Base-by-base conservation (phyloP, 92 coral and sea anemone species). In the Scolanthus callimorphus region DNA sequence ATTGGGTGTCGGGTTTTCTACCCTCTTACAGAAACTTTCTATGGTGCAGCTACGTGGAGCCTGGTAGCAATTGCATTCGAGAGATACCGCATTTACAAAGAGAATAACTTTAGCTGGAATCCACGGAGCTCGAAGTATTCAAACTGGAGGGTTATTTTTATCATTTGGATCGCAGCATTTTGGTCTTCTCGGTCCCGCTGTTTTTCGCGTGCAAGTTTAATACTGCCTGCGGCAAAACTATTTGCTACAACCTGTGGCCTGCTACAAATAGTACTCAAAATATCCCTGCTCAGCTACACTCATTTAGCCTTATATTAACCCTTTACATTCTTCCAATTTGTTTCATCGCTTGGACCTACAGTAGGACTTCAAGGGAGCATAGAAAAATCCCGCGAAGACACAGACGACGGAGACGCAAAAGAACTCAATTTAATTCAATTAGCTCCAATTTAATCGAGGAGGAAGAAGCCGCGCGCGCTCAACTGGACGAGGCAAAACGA, bases 121-220 rank as follows among this genome's bases (percentile, higher is more conserved):
- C 49, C 39, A 21, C 38, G 74, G 15, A 51, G 51, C 17, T 26
- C 51, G 34, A 59, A 59, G 3, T 51, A 41, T 1, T 4, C 4
- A 20, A 20, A 20, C 17, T 27, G 43, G 15, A 39, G 74, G 1
- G 31, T 57, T 54, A 34, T 67, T 4, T 20, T 55, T 28, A 48
- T 55, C 22, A 9, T 67, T 3, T 67, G 74, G 74, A 39, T 67
- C 3, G 55, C 63, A n/a, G 74, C 74, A 11, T 67, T 67, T 1
- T 67, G 4, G 19, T 53, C 20, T 8, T 54, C 2, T 39, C 63
- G 3, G 17, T 67, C 17, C 74, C 74, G 11, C 46, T 67, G 25
- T 28, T 67, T 41, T 56, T 67, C 24, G 53, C 46, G 37, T 53
- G 56, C 47, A 55, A 39, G 6, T 54, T 25, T 54, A 28, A 56